phyloP scores from a whole-genome alignment of 2,888 invertebrate genomes.

The Drosophila quinaria region DNA sequence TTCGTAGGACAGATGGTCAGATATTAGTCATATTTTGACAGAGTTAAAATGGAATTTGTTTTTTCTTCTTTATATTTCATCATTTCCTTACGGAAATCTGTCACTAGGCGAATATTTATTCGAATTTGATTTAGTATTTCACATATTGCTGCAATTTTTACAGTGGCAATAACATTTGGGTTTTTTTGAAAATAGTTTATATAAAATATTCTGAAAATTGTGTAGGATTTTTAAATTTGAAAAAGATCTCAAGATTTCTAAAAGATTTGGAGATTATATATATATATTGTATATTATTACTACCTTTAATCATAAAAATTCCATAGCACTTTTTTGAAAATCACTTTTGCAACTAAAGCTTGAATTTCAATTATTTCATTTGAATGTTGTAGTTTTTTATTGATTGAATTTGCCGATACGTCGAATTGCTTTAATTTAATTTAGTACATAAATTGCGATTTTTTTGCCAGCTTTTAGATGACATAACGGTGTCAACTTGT shows the following conservation, averaged over 20 bases:
- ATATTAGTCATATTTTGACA: slow-evolving; percentile 36
- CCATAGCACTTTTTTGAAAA: neutral
- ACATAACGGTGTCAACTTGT: slow-evolving; percentile 26
- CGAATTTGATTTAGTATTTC: neutral
- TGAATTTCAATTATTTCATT: neutral
- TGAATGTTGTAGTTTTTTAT: neutral
- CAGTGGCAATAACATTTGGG: neutral
- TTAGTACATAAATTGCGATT: slow-evolving; percentile 3
- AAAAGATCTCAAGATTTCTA: neutral
- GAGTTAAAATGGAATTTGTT: neutral
- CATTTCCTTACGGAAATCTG: neutral
- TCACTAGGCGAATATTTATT: neutral
- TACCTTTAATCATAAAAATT: neutral
- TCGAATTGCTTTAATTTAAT: neutral
- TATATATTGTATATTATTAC: too few relatives aligned
- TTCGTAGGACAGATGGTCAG: slow-evolving; percentile 3
- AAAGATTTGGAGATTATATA: neutral
- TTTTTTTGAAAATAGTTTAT: too few relatives aligned
- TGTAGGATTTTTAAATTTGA: too few relatives aligned
- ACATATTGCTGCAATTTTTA: neutral
- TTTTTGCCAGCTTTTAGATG: slow-evolving; percentile 20
- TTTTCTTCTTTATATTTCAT: neutral
- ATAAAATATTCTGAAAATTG: too few relatives aligned
- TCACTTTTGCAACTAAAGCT: neutral
- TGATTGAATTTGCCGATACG: neutral